Evolutionary conservation across 2,797 vertebrate genomes (phyloP), one percentile per base, ranked within the genome.

Genomic region (Lepidocolaptes lacrymiger): DNA sequence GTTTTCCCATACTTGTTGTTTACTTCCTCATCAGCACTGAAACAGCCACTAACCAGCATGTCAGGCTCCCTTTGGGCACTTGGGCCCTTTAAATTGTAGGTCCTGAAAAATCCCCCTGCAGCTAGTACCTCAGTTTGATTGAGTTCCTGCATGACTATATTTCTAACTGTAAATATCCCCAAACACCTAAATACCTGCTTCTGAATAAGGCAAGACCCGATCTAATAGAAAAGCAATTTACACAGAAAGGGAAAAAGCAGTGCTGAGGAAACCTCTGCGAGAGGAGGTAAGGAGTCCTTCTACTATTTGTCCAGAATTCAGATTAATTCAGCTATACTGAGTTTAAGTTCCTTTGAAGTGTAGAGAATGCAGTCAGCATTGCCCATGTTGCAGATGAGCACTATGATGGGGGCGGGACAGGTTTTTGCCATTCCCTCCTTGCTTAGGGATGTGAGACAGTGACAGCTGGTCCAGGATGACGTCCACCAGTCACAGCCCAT

Each of bases 401-500:
- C 51, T 28, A 1, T n/a, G 55, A 67, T 89, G 55, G 58, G 69
- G 55, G 4, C 36, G 12, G 0, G 36, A 36, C 6, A 17, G 26
- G 52, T 1, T 59, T 82, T 30, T 79, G 46, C 28, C 24, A 3
- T 73, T 79, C 24, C 13, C 36, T 86, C 43, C 49, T 26, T 36
- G 17, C 46, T 56, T 41, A 58, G 46, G n/a, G 69, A 6, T 39
- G 51, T 1, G 7, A 41, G n/a, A 5, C 12, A 4, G 62, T 14
- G 59, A 41, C 43, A 69, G 58, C 86, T 59, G 86, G 22, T 37
- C 79, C 61, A 0, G 32, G 46, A 18, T 18, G 26, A 32, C 12
- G 34, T 14, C 59, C 30, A 4, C 52, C 73, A 59, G 30, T 12
- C 46, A 0, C 7, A 76, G 58, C 30, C 0, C 0, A 8, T 10